Percentiles rank a stretch among this genome's conserved stretches.
These are phyloP conservation scores for Nemapogon koenigi DNA, from an alignment of 2,888 invertebrate species.

Conservation along the genomic window DNA sequence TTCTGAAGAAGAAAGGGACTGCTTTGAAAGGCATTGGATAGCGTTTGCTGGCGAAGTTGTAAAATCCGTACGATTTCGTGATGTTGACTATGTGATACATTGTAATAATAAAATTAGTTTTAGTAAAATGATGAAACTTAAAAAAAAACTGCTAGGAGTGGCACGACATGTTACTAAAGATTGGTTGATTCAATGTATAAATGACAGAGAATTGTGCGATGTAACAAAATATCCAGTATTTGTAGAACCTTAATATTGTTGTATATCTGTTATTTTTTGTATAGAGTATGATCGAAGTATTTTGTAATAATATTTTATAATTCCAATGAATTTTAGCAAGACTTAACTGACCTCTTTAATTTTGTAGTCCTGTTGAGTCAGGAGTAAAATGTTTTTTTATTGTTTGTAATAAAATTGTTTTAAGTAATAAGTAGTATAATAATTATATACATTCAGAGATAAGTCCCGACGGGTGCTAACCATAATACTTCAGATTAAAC, in stretches of 20 bases:
- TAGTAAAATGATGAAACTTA: constrained; percentile 32
- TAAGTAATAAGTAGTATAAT: too few species aligned
- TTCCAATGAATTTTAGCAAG: too few species aligned
- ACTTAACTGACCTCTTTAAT: too few species aligned
- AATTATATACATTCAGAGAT: too few species aligned
- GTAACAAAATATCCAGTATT: constrained; percentile 34
- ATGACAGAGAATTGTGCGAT: constrained; percentile 34
- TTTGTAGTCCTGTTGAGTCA: too few species aligned
- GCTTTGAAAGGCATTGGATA: constrained; percentile 67
- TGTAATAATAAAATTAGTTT: constrained; percentile 29
- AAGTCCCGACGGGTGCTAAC: too few species aligned
- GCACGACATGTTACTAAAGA: constrained; percentile 41
- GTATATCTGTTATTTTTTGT: too few species aligned
- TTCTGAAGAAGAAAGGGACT: constrained; percentile 34
- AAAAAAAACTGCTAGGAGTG: constrained; percentile 24
- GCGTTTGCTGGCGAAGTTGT: constrained; percentile 65
- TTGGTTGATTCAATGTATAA: constrained; percentile 48
- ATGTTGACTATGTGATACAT: constrained; percentile 46
- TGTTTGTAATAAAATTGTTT: too few species aligned
- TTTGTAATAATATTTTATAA: too few species aligned
- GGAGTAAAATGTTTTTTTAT: too few species aligned
- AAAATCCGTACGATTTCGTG: constrained; percentile 33
- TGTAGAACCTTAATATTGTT: constrained; percentile 31
- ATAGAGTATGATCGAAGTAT: too few species aligned
- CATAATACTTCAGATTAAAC: too few species aligned